Conservation (phyloP, 2,113 vertebrate species). For the Taxidea taxus region DNA sequence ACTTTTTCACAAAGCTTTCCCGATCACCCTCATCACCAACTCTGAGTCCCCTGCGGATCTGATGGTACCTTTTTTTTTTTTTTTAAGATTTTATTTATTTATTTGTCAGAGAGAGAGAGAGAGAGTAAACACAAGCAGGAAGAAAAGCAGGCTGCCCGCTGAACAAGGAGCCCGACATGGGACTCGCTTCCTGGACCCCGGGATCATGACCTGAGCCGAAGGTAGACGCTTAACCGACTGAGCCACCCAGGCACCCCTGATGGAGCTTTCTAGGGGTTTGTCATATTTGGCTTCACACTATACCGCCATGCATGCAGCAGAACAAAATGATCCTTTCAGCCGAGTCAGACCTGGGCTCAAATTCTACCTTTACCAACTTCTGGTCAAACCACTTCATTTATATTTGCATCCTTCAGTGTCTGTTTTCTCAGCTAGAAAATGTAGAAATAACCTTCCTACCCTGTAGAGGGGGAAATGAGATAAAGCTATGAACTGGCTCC, state of each 20-base stretch:
- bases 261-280: not conserved
- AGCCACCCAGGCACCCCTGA: not conserved
- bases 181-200: not conserved
- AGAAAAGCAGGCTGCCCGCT: not conserved
- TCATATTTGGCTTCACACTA: not conserved
- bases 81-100: not conserved
- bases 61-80: not conserved
- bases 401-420: not conserved
- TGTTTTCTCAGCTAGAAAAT: not conserved
- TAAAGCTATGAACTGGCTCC: not conserved
- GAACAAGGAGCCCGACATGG: not conserved
- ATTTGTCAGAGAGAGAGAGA: not conserved
- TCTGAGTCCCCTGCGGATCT: not conserved
- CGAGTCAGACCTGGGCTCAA: not conserved
- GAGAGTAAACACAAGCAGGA: no score
- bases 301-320: accelerated
- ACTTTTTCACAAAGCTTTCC: not conserved
- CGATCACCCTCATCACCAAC: not conserved
- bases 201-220: not conserved
- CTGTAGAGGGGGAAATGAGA: not conserved
- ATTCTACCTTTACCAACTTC: not conserved
- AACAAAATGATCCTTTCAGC: not conserved
- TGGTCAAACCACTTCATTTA: not conserved
- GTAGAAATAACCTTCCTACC: not conserved
- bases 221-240: not conserved